Evolutionary conservation across 2,113 vertebrate species (phyloP), one percentile per base, ranked within the genome.

Genomic region (Python bivittatus): DNA sequence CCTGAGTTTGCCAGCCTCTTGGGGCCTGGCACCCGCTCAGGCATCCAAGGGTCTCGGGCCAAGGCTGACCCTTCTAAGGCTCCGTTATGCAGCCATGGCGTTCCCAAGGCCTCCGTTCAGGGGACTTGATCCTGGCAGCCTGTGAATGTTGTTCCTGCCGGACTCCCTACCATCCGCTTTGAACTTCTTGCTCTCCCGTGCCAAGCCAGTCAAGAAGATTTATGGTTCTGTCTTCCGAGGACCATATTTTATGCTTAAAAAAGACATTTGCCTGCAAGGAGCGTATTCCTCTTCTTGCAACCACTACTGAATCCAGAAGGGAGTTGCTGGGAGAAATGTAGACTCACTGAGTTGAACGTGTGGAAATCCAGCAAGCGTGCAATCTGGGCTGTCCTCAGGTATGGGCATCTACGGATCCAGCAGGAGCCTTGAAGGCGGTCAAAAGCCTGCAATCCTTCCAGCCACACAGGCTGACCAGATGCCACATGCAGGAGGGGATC

Each of bases 151-250:
- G 27, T 79, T 93, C 56, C 60, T 93, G 90, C 90, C 4, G 27
- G 89, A 91, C 38, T 83, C 56, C 68, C 54, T 38, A n/a, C 2
- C 12, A 48, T 25, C 79, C 23, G 17, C 72, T 88, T 93, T 91
- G 38, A 93, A 88, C 90, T 93, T 84, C 27, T 61, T 3, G 6
- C 56, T 88, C 89, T 91, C 68, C 72, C 72, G 88, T 54, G 90
- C 68, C 92, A 84, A 44, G 68, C 23, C 56, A 48, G 57, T 88
- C 90, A 88, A 56, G 68, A 86, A 88, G 86, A 93, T 64, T 84
- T 91, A 91, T 91, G 48, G 44, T 1, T 11, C 90, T 64, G 33
- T 27, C 58, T 85, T 56, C 72, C 25, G 10, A 22, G 33, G 61
- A 64, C 68, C 52, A 25, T 29, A 23, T 54, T 61, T 84, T 58